These are phyloP conservation scores for Cottus gobio DNA, from an alignment of 2,113 vertebrate genomes.

Conservation along the genomic window DNA sequence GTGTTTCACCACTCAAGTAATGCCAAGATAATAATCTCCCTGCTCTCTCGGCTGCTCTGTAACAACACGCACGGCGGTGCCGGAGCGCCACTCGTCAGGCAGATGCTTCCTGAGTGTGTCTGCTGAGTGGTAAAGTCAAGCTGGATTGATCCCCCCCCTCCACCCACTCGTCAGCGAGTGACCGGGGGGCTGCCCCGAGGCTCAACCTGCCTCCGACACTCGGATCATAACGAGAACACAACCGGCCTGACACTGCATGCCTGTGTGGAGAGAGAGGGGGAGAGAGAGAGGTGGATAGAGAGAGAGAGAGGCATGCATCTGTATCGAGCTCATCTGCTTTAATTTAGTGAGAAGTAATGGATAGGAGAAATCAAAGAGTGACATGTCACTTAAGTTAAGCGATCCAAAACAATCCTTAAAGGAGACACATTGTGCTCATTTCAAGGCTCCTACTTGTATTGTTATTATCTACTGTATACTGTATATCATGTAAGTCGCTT, in stretches of 20 bases:
- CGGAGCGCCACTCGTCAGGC: slow-evolving; percentile 56
- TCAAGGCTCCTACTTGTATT: neutral
- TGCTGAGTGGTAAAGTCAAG: slow-evolving; percentile 52
- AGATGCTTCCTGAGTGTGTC: slow-evolving; percentile 49
- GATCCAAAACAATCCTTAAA: neutral
- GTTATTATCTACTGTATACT: too few species aligned
- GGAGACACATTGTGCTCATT: neutral
- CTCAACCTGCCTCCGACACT: slow-evolving; percentile 44
- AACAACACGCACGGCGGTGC: slow-evolving; percentile 64
- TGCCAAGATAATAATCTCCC: slow-evolving; percentile 68
- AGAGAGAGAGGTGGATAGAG: neutral
- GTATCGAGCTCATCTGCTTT: slow-evolving; percentile 30
- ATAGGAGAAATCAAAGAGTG: neutral
- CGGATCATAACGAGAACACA: slow-evolving; percentile 47
- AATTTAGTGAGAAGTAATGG: neutral
- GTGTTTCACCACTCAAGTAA: slow-evolving; percentile 61
- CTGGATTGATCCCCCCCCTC: slow-evolving; percentile 54
- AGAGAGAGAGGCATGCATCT: slow-evolving; percentile 9
- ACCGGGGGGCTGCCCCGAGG: slow-evolving; percentile 55
- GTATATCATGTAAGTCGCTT: too few species aligned
- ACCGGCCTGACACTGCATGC: slow-evolving; percentile 27
- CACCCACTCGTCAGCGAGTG: slow-evolving; percentile 59
- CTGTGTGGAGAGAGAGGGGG: neutral
- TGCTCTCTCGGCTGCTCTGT: slow-evolving; percentile 57
- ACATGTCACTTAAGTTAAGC: neutral